Evolutionary conservation across 2,113 vertebrate genomes (phyloP).

Genomic region (Hyla sarda): DNA sequence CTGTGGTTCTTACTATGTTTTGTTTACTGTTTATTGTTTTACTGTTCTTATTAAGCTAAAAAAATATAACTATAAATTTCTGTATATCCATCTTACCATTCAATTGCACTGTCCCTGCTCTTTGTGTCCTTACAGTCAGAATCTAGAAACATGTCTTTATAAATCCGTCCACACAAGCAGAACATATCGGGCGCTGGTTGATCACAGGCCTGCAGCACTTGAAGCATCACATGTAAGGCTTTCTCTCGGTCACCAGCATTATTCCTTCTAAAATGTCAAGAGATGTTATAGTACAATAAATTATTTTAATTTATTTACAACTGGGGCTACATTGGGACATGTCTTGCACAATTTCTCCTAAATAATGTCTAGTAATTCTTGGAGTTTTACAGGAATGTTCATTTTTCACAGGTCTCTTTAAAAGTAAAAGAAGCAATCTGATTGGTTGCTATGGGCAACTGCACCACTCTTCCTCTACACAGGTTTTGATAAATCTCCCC

Average conservation of each 20-base stretch:
- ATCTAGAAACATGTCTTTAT: conserved; percentile 95
- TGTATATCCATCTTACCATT: conserved; percentile 78
- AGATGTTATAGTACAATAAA: background rate
- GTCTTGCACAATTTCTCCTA: background rate
- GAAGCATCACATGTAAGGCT: conserved; percentile 89
- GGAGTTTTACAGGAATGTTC: no score
- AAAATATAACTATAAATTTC: no score
- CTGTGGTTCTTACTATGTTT: no score
- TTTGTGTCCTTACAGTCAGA: conserved; percentile 86
- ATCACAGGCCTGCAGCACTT: conserved; percentile 85
- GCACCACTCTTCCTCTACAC: no score
- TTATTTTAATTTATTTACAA: background rate
- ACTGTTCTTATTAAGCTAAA: no score
- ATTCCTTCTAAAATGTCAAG: conserved; percentile 80
- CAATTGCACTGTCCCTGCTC: conserved; percentile 88
- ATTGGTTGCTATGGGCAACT: no score
- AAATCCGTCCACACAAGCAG: conserved; percentile 94
- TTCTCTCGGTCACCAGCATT: conserved; percentile 84
- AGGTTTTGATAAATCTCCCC: no score
- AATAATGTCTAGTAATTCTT: background rate
- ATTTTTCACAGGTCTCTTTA: no score
- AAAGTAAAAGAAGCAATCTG: no score
- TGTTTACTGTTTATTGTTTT: no score
- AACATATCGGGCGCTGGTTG: conserved; percentile 93
- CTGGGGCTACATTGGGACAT: background rate